A percentile compares a stretch with the other conserved stretches of the same genome.
Evolutionary conservation across 2,113 vertebrate genomes (phyloP).

Genomic region (Trogon surrucura): DNA sequence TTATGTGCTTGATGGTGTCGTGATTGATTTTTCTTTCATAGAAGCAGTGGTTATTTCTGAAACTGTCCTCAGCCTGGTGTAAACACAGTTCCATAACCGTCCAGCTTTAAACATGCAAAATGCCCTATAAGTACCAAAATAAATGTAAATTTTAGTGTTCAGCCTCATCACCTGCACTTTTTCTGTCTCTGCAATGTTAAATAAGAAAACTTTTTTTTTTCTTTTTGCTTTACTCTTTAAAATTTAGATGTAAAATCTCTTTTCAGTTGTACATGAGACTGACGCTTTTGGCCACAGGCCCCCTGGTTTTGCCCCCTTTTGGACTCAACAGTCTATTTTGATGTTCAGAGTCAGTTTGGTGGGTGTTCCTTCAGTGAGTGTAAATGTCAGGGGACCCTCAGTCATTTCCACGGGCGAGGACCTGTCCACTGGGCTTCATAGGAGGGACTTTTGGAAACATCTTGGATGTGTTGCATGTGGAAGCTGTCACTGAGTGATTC

Average conservation of each 20-base stretch:
- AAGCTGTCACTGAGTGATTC: neutral
- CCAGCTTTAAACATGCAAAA: neutral
- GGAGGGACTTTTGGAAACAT: neutral
- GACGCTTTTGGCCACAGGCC: neutral
- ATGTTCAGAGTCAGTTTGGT: neutral
- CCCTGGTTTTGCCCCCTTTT: neutral
- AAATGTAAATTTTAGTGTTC: neutral
- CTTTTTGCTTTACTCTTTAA: neutral
- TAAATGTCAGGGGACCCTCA: neutral
- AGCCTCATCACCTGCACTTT: neutral
- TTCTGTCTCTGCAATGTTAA: neutral
- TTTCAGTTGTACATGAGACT: neutral
- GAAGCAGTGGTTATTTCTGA: constrained; percentile 9
- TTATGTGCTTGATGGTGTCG: constrained; percentile 18
- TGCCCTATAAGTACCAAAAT: neutral
- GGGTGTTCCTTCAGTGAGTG: neutral
- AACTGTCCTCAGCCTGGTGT: neutral
- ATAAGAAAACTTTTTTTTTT: neutral
- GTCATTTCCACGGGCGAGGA: neutral
- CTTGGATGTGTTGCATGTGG: neutral
- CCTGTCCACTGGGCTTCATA: neutral
- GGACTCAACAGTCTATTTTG: neutral
- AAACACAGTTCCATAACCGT: neutral
- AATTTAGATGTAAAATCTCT: neutral
- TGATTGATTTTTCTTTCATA: neutral